These are phyloP conservation scores for Myotis pilosus DNA, from an alignment of 2,797 vertebrate genomes.

Conservation along the genomic window DNA sequence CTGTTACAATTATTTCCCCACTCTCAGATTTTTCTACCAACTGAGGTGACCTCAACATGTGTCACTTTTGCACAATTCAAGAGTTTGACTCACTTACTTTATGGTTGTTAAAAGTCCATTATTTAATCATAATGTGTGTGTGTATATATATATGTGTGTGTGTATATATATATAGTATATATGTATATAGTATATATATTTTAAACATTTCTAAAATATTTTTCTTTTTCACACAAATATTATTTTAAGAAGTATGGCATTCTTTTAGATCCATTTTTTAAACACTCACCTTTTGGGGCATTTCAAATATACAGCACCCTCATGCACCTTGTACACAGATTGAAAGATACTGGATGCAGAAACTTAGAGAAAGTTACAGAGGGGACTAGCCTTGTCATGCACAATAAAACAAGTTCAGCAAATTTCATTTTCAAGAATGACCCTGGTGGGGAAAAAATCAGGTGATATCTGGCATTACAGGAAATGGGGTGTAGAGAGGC, in stretches of 20 bases:
- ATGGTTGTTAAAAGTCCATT: background rate
- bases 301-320: constrained; percentile 67
- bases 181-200: background rate
- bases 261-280: constrained; percentile 57
- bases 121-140: background rate
- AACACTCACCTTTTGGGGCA: constrained; percentile 60
- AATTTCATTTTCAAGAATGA: constrained; percentile 78
- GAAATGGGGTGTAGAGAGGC: constrained; percentile 74
- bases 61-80: background rate
- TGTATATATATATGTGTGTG: background rate
- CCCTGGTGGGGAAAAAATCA: constrained; percentile 70
- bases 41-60: background rate
- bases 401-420: constrained; percentile 72
- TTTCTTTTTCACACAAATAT: background rate
- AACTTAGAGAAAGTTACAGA: constrained; percentile 73
- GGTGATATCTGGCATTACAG: constrained; percentile 75
- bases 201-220: constrained; percentile 1
- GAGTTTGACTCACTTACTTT: background rate
- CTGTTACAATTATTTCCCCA: background rate
- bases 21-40: background rate
- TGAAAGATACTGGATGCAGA: constrained; percentile 69
- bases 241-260: constrained; percentile 65
- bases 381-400: constrained; percentile 61
- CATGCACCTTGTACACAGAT: constrained; percentile 59
- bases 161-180: too few relatives aligned